Evolutionary conservation across 2,888 invertebrate genomes (phyloP), one percentile per base, ranked within the genome.

Genomic region (Lasioglossum morio): DNA sequence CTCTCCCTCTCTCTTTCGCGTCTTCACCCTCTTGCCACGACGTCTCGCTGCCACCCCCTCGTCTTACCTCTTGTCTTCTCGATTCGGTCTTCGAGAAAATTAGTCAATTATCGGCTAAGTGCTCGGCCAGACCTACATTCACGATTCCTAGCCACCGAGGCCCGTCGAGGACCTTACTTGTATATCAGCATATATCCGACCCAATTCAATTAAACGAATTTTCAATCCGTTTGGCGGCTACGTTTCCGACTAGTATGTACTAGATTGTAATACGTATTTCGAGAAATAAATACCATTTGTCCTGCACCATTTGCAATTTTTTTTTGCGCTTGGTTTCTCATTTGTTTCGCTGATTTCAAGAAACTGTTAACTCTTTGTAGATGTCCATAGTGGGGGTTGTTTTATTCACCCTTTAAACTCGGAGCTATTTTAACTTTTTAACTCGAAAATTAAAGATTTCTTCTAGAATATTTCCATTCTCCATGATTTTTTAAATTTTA

Each of bases 41-140:
- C 12, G 43, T 57, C 76, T 77, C 60, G 53, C 57, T 3, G 27
- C 77, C 14, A 37, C 60, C 57, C 43, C 77, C 57, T 77, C 69
- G 23, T 85, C 85, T 87, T 80, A 84, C 79, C 77, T 82, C 85
- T 84, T 84, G 90, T 85, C 89, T 90, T 87, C 89, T 82, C 92
- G 89, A 93, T 94, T 93, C 93, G 92, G 93, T 93, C 94, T 94
- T 94, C 91, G 90, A 90, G 92, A 91, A 94, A 95, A 95, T 95
- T 94, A 94, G 90, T 94, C 94, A 94, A 95, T 95, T 95, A 95
- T 94, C 93, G 89, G 91, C 92, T 94, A 94, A 94, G 94, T 94
- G 94, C 94, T 93, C 91, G 92, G 92, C 92, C 91, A 93, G 93
- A 93, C 93, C 93, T 92, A 92, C 88, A 92, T 92, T 90, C 91